Conservation (phyloP, 2,797 vertebrate species). For the Lacerta agilis region DNA sequence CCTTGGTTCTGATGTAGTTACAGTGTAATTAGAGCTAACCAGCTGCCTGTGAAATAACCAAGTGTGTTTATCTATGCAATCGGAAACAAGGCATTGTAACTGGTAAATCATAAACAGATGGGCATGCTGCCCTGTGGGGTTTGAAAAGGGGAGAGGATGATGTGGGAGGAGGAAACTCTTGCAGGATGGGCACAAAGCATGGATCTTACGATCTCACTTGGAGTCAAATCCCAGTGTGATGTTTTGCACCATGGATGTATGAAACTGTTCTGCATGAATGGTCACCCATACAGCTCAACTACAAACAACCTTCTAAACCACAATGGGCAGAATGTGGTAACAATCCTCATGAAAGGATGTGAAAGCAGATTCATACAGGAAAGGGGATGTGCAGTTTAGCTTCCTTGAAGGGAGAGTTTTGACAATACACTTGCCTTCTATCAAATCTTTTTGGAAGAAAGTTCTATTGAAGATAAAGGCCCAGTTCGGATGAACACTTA, state of each 20-base stretch:
- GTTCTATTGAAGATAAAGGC: not conserved
- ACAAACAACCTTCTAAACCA: not conserved
- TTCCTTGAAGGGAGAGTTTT: no score
- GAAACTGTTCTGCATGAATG: not conserved
- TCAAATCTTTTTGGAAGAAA: constrained; percentile 5
- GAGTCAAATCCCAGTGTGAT: not conserved
- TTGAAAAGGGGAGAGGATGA: constrained; percentile 42
- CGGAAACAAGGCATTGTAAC: constrained; percentile 61
- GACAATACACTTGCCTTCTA: no score
- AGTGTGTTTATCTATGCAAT: constrained; percentile 69
- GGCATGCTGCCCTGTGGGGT: constrained; percentile 48
- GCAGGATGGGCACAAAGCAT: constrained; percentile 4
- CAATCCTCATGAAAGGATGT: constrained; percentile 12
- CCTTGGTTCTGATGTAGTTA: constrained; percentile 39
- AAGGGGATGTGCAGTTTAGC: not conserved
- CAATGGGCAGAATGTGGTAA: not conserved
- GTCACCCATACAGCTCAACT: not conserved
- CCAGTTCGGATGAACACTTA: not conserved
- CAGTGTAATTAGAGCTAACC: constrained; percentile 47
- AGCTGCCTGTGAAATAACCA: constrained; percentile 41
- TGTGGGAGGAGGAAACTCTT: constrained; percentile 38
- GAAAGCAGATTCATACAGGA: not conserved
- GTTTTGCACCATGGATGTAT: not conserved
- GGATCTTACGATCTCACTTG: constrained; percentile 51
- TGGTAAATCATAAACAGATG: constrained; percentile 73